These are phyloP conservation scores for Chironomus riparius DNA, from an alignment of 2,888 invertebrate genomes.

Conservation along the genomic window DNA sequence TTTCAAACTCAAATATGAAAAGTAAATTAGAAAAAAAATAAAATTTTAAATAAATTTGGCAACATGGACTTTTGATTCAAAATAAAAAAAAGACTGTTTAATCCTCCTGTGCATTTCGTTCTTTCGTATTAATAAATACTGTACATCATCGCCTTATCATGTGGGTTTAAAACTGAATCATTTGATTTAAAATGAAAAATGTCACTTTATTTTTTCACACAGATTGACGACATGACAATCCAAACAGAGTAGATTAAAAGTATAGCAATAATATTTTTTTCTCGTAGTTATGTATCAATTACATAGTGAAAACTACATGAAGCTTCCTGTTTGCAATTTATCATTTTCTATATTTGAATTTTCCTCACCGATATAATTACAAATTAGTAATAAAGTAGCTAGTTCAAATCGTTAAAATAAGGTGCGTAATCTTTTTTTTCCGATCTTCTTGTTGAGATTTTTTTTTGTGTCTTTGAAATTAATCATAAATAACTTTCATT, in stretches of 20 bases:
- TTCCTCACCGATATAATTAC: no score
- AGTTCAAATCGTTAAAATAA: no score
- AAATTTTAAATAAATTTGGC: not conserved
- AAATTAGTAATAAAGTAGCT: no score
- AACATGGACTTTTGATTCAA: not conserved
- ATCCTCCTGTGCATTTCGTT: not conserved
- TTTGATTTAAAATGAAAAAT: not conserved
- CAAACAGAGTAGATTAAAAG: not conserved
- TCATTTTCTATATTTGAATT: no score
- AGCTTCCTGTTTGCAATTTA: no score
- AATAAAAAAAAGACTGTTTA: not conserved
- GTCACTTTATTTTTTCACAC: no score
- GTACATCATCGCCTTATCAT: not conserved
- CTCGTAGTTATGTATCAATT: not conserved
- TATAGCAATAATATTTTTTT: not conserved
- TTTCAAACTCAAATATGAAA: not conserved
- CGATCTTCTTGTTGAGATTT: not conserved
- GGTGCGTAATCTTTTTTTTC: no score
- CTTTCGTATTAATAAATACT: not conserved
- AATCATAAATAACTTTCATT: conserved; percentile 4
- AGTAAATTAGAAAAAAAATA: not conserved
- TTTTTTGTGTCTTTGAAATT: no score
- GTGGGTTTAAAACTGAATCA: not conserved
- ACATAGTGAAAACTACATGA: no score
- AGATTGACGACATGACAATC: not conserved